A percentile compares a stretch with the other conserved stretches of the same genome.
Evolutionary conservation across 2,113 vertebrate species (phyloP).

Genomic region (Cryptotis parvus): DNA sequence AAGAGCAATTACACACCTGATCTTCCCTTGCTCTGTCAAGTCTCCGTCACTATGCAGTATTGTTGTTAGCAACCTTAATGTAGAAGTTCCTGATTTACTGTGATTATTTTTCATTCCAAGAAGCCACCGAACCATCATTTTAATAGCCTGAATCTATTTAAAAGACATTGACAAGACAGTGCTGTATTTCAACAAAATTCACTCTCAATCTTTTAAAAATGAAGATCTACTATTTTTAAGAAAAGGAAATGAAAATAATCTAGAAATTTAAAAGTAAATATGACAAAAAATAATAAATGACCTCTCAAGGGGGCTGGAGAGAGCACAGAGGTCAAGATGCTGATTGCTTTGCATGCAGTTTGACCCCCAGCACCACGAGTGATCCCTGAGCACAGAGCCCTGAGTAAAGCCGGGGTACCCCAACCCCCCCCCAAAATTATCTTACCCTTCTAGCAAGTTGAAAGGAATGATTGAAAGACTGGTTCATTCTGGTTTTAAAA

Average conservation of each 20-base stretch:
- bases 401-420: no score
- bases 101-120: slow-evolving; percentile 99
- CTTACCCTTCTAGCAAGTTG: no score
- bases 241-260: not conserved
- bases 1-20: slow-evolving; percentile 91
- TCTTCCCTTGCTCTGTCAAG: slow-evolving; percentile 97
- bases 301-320: no score
- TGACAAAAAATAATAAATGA: no score
- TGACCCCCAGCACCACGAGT: no score
- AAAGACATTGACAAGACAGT: slow-evolving; percentile 63
- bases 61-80: slow-evolving; percentile 95
- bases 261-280: slow-evolving; percentile 38
- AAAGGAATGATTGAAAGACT: not conserved
- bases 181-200: slow-evolving; percentile 32
- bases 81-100: slow-evolving; percentile 99
- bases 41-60: slow-evolving; percentile 98
- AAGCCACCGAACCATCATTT: slow-evolving; percentile 99
- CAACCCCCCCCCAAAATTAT: no score
- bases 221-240: not conserved
- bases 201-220: slow-evolving; percentile 50
- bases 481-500: not conserved
- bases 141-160: slow-evolving; percentile 97
- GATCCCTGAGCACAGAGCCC: no score
- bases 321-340: no score
- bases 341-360: no score